Percentiles rank a stretch among this genome's conserved stretches.
Evolutionary conservation across 2,113 vertebrate genomes (phyloP).

Genomic region (Callipepla squamata): DNA sequence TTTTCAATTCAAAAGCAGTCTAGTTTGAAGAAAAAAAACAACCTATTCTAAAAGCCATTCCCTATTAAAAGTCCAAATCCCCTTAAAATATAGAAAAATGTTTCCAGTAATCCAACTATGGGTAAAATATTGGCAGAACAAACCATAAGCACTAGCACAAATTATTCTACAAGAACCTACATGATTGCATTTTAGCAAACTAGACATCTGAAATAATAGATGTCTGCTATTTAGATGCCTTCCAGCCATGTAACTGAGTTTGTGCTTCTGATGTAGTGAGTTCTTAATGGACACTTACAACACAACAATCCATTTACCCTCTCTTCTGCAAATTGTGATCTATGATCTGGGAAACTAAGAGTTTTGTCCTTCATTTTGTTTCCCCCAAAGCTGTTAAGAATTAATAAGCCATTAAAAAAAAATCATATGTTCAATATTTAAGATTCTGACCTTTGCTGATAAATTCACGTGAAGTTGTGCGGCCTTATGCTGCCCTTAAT

Average conservation of each 20-base stretch:
- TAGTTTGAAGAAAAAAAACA: neutral
- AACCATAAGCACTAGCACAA: neutral
- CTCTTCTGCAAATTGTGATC: neutral
- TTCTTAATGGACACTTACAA: neutral
- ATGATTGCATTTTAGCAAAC: neutral
- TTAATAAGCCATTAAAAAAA: neutral
- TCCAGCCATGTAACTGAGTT: neutral
- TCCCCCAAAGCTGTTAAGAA: neutral
- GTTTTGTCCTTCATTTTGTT: neutral
- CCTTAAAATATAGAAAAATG: neutral
- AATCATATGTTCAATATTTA: neutral
- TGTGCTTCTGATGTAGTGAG: neutral
- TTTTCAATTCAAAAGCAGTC: neutral
- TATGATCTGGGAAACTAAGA: neutral
- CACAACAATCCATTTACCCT: fast-evolving
- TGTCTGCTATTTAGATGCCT: neutral
- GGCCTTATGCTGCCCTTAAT: neutral
- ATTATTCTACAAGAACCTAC: neutral
- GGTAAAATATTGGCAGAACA: neutral
- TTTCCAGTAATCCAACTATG: neutral
- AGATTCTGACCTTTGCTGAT: neutral
- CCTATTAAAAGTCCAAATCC: neutral
- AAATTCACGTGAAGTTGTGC: neutral
- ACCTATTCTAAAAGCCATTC: neutral
- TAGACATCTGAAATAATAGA: neutral